Percentiles rank a stretch among this genome's conserved stretches.
Evolutionary conservation across 1,140 invertebrate species (phyloP).

Genomic region (Rhyzopertha dominica): DNA sequence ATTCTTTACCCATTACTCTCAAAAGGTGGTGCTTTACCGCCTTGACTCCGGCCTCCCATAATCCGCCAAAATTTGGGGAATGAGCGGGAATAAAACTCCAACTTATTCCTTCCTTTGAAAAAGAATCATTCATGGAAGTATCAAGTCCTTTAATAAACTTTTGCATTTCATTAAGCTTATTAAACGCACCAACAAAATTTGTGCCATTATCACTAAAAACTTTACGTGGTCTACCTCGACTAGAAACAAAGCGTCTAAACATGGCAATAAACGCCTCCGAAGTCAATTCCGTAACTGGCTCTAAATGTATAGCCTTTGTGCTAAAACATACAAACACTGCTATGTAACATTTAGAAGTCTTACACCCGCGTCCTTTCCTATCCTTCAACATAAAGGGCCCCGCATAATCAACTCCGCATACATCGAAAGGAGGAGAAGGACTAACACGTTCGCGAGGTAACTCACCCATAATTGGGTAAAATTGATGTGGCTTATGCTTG

Average conservation of each 20-base stretch:
- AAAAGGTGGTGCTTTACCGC: slow-evolving; percentile 5
- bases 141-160: background rate
- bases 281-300: slow-evolving; percentile 7
- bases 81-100: slow-evolving; percentile 18
- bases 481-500: too few species aligned
- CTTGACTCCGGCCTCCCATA: slow-evolving; percentile 20
- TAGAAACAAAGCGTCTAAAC: slow-evolving; percentile 11
- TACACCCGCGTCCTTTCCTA: slow-evolving; percentile 15
- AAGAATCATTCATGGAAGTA: too few species aligned
- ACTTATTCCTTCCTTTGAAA: background rate
- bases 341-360: slow-evolving; percentile 12
- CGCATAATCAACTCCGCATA: slow-evolving; percentile 24
- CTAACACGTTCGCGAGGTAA: background rate
- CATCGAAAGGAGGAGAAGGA: slow-evolving; percentile 10
- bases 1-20: background rate
- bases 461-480: slow-evolving; percentile 10
- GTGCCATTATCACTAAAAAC: slow-evolving; percentile 39
- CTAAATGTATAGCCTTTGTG: slow-evolving; percentile 3
- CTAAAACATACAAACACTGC: slow-evolving; percentile 10
- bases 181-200: too few species aligned
- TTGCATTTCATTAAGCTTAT: too few species aligned
- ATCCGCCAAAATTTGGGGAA: slow-evolving; percentile 15
- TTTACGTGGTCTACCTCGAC: slow-evolving; percentile 13
- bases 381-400: slow-evolving; percentile 27
- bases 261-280: slow-evolving; percentile 10